Base-by-base conservation (phyloP, 2,888 invertebrate genomes). In the Cantharis lateralis region DNA sequence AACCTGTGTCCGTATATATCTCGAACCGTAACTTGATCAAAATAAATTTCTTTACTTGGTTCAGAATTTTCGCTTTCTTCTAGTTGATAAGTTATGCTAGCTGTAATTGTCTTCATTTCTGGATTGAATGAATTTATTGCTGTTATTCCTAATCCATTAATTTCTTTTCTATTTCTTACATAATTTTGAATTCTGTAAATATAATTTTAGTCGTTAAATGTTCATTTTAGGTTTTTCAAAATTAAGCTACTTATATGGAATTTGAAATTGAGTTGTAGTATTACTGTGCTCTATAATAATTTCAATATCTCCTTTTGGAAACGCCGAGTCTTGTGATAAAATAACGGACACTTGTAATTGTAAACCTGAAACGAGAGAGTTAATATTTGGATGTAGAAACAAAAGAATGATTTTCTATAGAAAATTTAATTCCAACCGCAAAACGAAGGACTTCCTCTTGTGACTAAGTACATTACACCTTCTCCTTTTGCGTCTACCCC, bases 381-480 rank as follows among this genome's bases (percentile, higher is more conserved):
- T 64, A 7, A 18, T 16, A 64, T 64, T 64, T 64, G 13, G 18
- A 24, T 1, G 0, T 11, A 11, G 10, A 13, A 11, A 20, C 13
- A 2, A 20, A 20, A 20, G 13, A 4, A 13, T 11, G 18, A 15
- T 64, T 64, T 64, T 16, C 11, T 15, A 11, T 10, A 15, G 15
- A 4, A 11, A 13, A 24, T 24, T 24, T 24, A 13, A 64, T 64
- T 78, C 84, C 84, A 89, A 90, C 92, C 92, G 84, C 92, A 92
- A 84, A 86, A 91, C 11, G 91, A 90, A 70, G 85, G 80, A 64
- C 88, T 82, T 48, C 87, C 88, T 81, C 89, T 87, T 0, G 92
- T 92, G 1, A 88, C 86, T 62, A 92, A 87, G 84, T 91, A 92
- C 86, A 91, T 89, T 63, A 90, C 89, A 48, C 91, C 92, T 73